Evolutionary conservation across 2,797 vertebrate species (phyloP), one percentile per base, ranked within the genome.

Genomic region (Epinephelus awoara): DNA sequence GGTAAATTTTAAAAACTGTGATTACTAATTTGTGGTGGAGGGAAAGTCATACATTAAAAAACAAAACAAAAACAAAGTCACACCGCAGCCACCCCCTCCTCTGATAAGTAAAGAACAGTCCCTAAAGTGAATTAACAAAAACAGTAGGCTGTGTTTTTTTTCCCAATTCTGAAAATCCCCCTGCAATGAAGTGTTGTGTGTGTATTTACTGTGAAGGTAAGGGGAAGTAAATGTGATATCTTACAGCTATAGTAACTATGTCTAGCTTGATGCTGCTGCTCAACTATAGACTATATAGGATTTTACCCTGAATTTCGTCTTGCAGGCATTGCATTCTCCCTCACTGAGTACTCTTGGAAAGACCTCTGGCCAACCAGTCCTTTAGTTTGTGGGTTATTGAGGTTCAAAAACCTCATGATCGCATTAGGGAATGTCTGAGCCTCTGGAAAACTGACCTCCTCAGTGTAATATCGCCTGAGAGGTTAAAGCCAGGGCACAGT

Each of bases 211-310:
- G 21, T 79, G 78, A 85, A 79, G 61, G 59, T 18, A n/a, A 57
- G n/a, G 11, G 75, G 78, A 85, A 79, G 67, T 67, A 9, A 21
- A 49, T 10, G 15, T 57, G 2, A 0, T 15, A 2, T 49, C n/a
- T 8, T 3, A 23, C 38, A 59, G 0, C 21, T 8, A 59, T 0
- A 19, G 29, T 71, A 21, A 80, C 4, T 47, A 2, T 19, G 17
- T 10, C 5, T 0, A 23, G 19, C 85, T 77, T 77, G 58, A 65
- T 69, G 58, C n/a, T 12, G 25, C 64, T 75, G 49, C 21, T 8
- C 59, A 62, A 62, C 8, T 50, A 29, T 46, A 9, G 1, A 0
- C 0, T 0, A 0, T 0, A 0, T 0, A 0, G 1, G 0, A 11
- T 9, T 59, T 51, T 8, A 0, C 78, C 80, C 63, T 62, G 21